Conservation (phyloP, 2,113 vertebrate species). For the Verasper variegatus region DNA sequence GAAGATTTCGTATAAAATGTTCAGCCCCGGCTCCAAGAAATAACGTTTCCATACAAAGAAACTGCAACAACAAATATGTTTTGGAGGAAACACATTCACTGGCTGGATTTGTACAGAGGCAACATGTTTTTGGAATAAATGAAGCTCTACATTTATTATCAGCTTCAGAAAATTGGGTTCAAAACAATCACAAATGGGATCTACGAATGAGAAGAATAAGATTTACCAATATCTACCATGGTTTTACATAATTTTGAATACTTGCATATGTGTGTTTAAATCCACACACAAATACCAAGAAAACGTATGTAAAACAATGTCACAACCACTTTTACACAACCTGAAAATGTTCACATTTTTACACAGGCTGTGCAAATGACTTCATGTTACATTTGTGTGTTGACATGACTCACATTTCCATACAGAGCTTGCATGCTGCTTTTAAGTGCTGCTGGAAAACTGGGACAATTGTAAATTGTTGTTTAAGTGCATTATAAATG, state of each 20-base stretch:
- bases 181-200: not conserved
- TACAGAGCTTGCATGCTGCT: no score
- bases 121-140: not conserved
- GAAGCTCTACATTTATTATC: not conserved
- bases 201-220: not conserved
- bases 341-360: no score
- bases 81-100: not conserved
- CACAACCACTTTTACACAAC: no score
- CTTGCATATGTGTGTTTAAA: no score
- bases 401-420: no score
- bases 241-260: no score
- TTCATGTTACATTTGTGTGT: no score
- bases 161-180: not conserved
- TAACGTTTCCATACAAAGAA: not conserved
- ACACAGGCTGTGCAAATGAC: no score
- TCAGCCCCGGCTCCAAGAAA: not conserved
- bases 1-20: not conserved
- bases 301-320: no score
- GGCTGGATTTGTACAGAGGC: not conserved
- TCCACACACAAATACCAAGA: not conserved
- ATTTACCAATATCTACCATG: not conserved
- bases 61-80: not conserved
- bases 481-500: no score
- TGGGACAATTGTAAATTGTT: no score
- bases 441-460: no score